phyloP scores from a whole-genome alignment of 2,888 invertebrate genomes.

The Tetanocera ferruginea region DNA sequence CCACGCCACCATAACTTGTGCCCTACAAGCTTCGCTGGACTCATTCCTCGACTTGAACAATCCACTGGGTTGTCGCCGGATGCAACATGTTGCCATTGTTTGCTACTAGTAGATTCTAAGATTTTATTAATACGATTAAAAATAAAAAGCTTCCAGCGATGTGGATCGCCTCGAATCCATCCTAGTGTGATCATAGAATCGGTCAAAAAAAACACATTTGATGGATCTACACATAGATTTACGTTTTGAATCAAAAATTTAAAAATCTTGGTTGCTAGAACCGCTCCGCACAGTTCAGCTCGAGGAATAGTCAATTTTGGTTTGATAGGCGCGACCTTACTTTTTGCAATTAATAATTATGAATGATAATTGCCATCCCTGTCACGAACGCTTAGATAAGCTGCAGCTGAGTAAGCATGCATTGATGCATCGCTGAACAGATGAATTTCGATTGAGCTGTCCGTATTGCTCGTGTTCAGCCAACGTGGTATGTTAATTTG shows the following conservation, averaged over 20 bases:
- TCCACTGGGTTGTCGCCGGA: too few relatives aligned
- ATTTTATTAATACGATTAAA: too few relatives aligned
- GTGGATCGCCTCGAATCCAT: too few relatives aligned
- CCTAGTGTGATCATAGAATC: too few relatives aligned
- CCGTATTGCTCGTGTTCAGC: not conserved
- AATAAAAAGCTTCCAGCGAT: too few relatives aligned
- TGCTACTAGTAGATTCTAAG: too few relatives aligned
- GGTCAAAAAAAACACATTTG: too few relatives aligned
- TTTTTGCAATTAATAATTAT: not conserved
- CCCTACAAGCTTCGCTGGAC: not conserved
- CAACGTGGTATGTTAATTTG: not conserved
- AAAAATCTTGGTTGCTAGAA: slow-evolving; percentile 1
- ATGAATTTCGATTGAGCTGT: not conserved
- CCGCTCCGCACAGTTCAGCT: not conserved
- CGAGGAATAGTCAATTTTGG: slow-evolving; percentile 3
- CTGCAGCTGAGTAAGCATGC: not conserved
- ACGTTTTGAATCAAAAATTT: not conserved
- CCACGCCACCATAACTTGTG: not conserved
- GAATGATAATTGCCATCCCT: not conserved
- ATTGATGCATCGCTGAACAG: not conserved
- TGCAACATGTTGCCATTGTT: too few relatives aligned
- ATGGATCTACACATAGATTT: too few relatives aligned
- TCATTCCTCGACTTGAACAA: too few relatives aligned
- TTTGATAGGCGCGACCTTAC: not conserved
- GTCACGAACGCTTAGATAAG: not conserved